These are phyloP conservation scores for Liposcelis brunnea DNA, from an alignment of 2,888 invertebrate species.

Conservation along the genomic window DNA sequence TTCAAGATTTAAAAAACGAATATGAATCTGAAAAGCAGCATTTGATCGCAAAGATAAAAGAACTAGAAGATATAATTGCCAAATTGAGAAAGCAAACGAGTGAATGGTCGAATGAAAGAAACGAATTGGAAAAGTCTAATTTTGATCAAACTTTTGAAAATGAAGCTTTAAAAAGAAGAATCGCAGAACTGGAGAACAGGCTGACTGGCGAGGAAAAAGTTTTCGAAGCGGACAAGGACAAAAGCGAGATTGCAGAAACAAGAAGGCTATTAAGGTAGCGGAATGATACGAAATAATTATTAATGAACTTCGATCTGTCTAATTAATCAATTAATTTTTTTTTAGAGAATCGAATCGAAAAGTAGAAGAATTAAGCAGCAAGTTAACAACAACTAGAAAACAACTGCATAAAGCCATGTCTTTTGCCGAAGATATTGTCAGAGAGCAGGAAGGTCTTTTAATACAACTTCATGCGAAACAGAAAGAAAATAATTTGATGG, in stretches of 20 bases:
- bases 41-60: background rate
- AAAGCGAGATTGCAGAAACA: background rate
- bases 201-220: background rate
- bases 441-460: constrained; percentile 4
- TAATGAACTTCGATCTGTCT: no score
- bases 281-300: no score
- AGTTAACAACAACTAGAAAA: background rate
- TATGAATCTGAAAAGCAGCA: constrained; percentile 3
- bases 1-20: constrained; percentile 4
- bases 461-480: constrained; percentile 4
- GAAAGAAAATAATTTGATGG: constrained; percentile 6
- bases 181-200: background rate
- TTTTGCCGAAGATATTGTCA: constrained; percentile 2
- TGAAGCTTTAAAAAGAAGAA: background rate
- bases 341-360: background rate
- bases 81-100: background rate
- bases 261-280: background rate
- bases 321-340: no score
- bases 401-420: constrained; percentile 3
- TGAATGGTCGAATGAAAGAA: background rate
- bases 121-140: background rate
- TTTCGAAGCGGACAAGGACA: background rate
- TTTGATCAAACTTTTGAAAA: constrained; percentile 3
- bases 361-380: background rate
- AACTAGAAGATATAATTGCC: background rate